Conservation (phyloP, 2,888 invertebrate species). For the Aspidiotus rigidus region DNA sequence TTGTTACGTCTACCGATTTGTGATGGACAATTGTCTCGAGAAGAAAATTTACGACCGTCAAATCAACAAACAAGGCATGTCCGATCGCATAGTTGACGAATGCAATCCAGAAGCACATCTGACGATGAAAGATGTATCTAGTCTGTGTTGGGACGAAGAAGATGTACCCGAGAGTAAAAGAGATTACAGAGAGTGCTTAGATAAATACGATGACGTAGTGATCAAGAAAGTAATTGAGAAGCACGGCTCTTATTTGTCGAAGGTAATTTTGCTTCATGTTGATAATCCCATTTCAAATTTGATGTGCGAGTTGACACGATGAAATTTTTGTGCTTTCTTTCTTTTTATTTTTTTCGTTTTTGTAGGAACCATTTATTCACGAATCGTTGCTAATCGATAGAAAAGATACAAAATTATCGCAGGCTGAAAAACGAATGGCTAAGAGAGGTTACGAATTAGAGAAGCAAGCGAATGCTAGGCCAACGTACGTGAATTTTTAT, state of each 20-base stretch:
- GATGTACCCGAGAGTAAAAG: slow-evolving; percentile 63
- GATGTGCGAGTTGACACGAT: background rate
- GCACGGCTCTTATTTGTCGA: slow-evolving; percentile 47
- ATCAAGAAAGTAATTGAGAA: slow-evolving; percentile 57
- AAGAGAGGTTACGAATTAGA: slow-evolving; percentile 89
- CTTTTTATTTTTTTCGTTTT: background rate
- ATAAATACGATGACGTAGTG: slow-evolving; percentile 70
- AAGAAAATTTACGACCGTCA: slow-evolving; percentile 97
- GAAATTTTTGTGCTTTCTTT: no score
- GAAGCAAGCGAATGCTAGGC: slow-evolving; percentile 60
- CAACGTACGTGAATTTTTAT: slow-evolving; percentile 42
- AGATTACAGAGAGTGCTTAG: slow-evolving; percentile 61
- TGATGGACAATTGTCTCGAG: slow-evolving; percentile 94
- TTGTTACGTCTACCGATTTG: slow-evolving; percentile 90
- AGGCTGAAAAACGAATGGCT: slow-evolving; percentile 85
- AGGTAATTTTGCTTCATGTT: slow-evolving; percentile 41
- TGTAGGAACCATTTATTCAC: slow-evolving; percentile 79
- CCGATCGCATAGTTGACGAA: slow-evolving; percentile 95
- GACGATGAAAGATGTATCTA: slow-evolving; percentile 73
- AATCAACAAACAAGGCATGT: slow-evolving; percentile 96
- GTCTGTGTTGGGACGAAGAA: slow-evolving; percentile 82
- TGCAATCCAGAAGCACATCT: slow-evolving; percentile 92
- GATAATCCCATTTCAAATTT: background rate
- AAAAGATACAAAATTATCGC: slow-evolving; percentile 87
- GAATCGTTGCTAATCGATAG: slow-evolving; percentile 88